Base-by-base conservation (phyloP, 2,888 invertebrate species). In the Microctonus brassicae region DNA sequence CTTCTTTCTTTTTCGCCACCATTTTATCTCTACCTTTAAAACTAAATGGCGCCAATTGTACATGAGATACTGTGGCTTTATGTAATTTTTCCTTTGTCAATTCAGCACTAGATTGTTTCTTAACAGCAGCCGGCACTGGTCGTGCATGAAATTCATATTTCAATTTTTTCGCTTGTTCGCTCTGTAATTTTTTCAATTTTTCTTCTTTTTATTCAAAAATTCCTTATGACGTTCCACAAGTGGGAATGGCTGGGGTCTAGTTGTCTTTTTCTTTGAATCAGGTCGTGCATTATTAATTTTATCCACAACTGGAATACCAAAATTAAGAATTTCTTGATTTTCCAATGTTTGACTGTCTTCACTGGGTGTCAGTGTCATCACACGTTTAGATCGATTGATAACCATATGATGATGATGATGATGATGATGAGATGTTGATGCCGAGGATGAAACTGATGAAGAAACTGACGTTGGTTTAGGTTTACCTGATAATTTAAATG, bases 21-120 rank as follows among this genome's bases (percentile, higher is more conserved):
- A 89, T 87, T 80, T 90, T 91, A 83, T 94, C 90, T 10, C 93
- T 86, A 69, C 90, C 88, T 72, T 93, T 93, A 88, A 95, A 94
- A 75, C 93, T 93, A 81, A 94, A 94, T 13, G 94, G 94, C 68
- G 87, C 61, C 0, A 82, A 78, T 73, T 77, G 77, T 24, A 80
- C 34, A 29, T 26, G 52, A 7, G 36, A 3, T 6, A 24, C 7
- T 2, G 22, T 20, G 22, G n/a, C 7, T n/a, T 63, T 62, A 17
- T 70, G 63, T 13, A 76, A 61, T 63, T 79, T 69, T 13, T n/a
- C 33, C n/a, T 71, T 1, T 10, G 67, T 65, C 29, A 34, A 22
- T 24, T 60, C 34, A 29, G 68, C 55, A 9, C 22, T 24, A 33
- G 69, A 58, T 71, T 75, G 82, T 20, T 82, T 80, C 17, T 79